Conservation (phyloP, 2,113 vertebrate genomes). For the Silurus glanis region DNA sequence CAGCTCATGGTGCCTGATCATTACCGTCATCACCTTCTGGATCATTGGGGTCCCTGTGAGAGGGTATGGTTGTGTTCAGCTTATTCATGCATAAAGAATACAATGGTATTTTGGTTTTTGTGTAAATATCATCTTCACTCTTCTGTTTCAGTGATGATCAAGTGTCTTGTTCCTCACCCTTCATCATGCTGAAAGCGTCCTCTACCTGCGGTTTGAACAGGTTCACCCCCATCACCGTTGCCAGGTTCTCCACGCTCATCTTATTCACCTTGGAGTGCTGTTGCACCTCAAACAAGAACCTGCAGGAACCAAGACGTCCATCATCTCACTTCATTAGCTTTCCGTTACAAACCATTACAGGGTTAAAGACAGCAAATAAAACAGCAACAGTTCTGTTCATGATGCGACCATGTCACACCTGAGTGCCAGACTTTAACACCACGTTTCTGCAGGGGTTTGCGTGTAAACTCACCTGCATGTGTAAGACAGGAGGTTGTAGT, state of each 20-base stretch:
- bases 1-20: constrained; percentile 86
- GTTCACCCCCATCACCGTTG: constrained; percentile 95
- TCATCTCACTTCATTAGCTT: background rate
- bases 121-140: background rate
- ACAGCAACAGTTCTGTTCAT: background rate
- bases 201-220: constrained; percentile 88
- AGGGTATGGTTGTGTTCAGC: background rate
- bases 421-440: background rate
- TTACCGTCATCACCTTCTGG: constrained; percentile 92
- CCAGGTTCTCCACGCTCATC: constrained; percentile 97
- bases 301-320: constrained; percentile 55
- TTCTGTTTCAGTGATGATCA: background rate
- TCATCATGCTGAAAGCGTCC: constrained; percentile 91
- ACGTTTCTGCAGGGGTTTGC: no score
- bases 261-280: constrained; percentile 85
- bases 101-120: no score
- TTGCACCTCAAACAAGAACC: constrained; percentile 93
- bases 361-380: background rate
- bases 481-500: constrained; percentile 94
- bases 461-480: constrained; percentile 81
- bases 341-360: background rate
- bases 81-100: no score
- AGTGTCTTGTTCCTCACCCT: constrained; percentile 71
- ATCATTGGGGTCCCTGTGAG: constrained; percentile 87
- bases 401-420: background rate